Conservation (phyloP, 2,797 vertebrate species). For the Enteromius paludinosus region DNA sequence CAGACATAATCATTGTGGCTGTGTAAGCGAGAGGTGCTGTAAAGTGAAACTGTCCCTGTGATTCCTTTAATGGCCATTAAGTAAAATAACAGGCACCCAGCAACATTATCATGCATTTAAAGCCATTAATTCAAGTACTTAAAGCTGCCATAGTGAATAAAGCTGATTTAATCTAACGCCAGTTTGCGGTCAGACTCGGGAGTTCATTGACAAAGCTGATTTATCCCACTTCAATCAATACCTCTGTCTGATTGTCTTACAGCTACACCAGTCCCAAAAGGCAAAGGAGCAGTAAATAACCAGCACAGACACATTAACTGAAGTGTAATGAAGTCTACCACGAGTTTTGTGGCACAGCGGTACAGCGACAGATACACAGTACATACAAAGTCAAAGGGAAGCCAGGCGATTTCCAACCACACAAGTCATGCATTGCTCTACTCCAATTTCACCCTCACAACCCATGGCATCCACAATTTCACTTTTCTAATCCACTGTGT, state of each 20-base stretch:
- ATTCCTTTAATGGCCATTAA: constrained; percentile 37
- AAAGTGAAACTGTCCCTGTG: constrained; percentile 24
- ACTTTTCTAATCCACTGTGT: constrained; percentile 9
- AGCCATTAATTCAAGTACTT: constrained; percentile 38
- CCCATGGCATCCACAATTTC: constrained; percentile 6
- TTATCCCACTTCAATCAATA: constrained; percentile 50
- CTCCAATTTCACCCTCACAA: background rate
- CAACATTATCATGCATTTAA: constrained; percentile 36
- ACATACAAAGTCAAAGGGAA: background rate
- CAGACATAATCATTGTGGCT: constrained; percentile 54
- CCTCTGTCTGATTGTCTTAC: constrained; percentile 29
- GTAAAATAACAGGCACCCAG: constrained; percentile 36
- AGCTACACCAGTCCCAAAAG: constrained; percentile 17
- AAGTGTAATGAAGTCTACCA: constrained; percentile 25
- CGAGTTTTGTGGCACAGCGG: background rate
- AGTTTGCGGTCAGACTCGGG: constrained; percentile 4
- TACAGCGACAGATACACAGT: constrained; percentile 20
- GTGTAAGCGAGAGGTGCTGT: constrained; percentile 2
- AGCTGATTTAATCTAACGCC: constrained; percentile 36
- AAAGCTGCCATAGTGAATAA: constrained; percentile 38
- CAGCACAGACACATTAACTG: constrained; percentile 15
- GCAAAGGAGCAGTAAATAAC: constrained; percentile 46
- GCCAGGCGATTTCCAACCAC: background rate
- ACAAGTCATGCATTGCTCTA: background rate
- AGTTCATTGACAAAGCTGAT: constrained; percentile 50